A percentile compares a stretch with the other conserved stretches of the same genome.
Evolutionary conservation across 2,888 invertebrate species (phyloP).

Genomic region (Zelleria hepariella): DNA sequence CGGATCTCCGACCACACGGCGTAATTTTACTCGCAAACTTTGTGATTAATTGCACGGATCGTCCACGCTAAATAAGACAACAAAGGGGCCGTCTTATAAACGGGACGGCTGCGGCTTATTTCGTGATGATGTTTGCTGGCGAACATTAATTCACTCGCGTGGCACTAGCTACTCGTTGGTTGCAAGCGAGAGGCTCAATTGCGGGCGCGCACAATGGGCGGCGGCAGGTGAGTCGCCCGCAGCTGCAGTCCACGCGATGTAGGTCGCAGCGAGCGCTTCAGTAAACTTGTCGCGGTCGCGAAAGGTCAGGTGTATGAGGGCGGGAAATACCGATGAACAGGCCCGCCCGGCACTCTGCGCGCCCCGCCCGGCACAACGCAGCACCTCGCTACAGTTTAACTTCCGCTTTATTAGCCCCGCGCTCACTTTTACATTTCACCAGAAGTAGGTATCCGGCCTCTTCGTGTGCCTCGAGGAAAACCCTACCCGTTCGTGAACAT

Average conservation of each 20-base stretch:
- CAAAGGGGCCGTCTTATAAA: constrained; percentile 31
- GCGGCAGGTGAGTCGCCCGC: constrained; percentile 19
- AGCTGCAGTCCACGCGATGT: constrained; percentile 25
- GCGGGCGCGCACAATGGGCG: constrained; percentile 45
- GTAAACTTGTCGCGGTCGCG: constrained; percentile 62
- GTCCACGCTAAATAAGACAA: constrained; percentile 32
- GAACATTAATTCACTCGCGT: constrained; percentile 45
- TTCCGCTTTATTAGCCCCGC: constrained; percentile 57
- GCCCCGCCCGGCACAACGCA: constrained; percentile 15
- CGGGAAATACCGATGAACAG: constrained; percentile 60
- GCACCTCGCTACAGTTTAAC: constrained; percentile 34
- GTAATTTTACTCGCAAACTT: constrained; percentile 25
- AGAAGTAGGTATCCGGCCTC: constrained; percentile 7
- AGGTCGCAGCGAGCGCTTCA: constrained; percentile 64
- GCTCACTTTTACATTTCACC: constrained; percentile 39
- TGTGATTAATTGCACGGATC: constrained; percentile 17
- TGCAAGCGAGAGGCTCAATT: constrained; percentile 38
- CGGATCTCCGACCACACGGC: background rate
- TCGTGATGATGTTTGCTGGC: constrained; percentile 45
- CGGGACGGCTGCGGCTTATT: constrained; percentile 40
- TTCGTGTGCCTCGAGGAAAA: background rate
- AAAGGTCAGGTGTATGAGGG: constrained; percentile 71
- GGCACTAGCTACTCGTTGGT: constrained; percentile 27
- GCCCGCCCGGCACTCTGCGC: constrained; percentile 28
- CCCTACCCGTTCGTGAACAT: constrained; percentile 4